Base-by-base conservation (phyloP, 2,888 invertebrate genomes). In the Drosophila birchii region DNA sequence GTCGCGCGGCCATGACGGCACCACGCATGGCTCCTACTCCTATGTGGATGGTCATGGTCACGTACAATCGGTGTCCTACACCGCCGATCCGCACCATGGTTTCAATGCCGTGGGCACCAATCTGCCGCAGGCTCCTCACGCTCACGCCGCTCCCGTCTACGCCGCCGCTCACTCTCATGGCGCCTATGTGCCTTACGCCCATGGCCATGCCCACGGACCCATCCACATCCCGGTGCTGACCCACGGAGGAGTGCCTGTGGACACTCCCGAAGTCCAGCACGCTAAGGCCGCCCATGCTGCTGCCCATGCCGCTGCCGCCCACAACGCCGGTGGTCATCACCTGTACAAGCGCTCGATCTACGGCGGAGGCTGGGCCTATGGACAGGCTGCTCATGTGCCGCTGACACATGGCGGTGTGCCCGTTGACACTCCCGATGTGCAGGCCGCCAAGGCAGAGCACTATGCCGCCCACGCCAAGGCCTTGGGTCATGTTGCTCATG, bases 1-100 rank as follows among this genome's bases (percentile, higher is more conserved):
- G 91, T 93, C 94, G 0, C 94, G 94, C 68, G 92, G 94, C 6
- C 92, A 94, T 64, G 94, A 95, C 84, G 95, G 95, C 16, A 93
- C 94, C 18, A 95, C 94, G 6, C 93, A 94, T 68, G 95, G 95
- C 54, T 94, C 94, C 47, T 96, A 95, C 89, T 95, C 95, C 43
- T 96, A 95, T 89, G 94, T 95, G 63, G 95, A 96, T 89, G 95
- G 94, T 18, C 93, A 95, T 86, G 95, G 95, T 3, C 92, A 94
- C 63, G 90, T 95, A 12, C 95, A 95, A 90, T 94, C 94, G 39
- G 95, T 95, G 26, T 94, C 94, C 68, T 95, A 95, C 86, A 93
- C 94, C 29, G 94, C 95, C 8, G 95, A 95, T 92, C 92, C 93
- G 1, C 93, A 95, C 83, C 93, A 94, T 82, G 95, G 95, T 49